Evolutionary conservation across 2,888 invertebrate genomes (phyloP), one percentile per base, ranked within the genome.

Genomic region (Alloplasta piceator): DNA sequence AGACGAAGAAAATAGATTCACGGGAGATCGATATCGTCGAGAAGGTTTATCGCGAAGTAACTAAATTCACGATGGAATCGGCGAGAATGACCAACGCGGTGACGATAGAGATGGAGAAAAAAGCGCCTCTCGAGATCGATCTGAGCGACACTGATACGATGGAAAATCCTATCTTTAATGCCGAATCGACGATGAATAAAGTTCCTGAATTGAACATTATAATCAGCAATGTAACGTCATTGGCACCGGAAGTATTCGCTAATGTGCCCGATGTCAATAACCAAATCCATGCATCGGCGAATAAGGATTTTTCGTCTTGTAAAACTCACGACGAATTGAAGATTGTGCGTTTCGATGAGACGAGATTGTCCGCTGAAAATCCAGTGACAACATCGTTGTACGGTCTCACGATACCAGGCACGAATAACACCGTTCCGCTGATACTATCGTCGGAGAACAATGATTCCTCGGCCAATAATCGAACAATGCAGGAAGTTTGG

Each of bases 191-290:
- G 10, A 16, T 26, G 0, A 55, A 48, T 9, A 26, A 26, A 26
- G 6, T 26, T n/a, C 16, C 77, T 50, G 76, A 85, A 10, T 84
- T 89, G 61, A 86, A 87, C 61, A 87, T 91, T 5, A 86, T 87
- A 78, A 91, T 91, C 39, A 86, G 82, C 5, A 89, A 89, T 14
- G 87, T 91, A 3, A 85, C 87, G 7, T 91, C 91, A 1, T 60
- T 91, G 38, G 80, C 88, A 2, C 84, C 85, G 0, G 88, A 90
- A 67, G 86, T 84, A n/a, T 90, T 89, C 58, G 85, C 84, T 1
- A 85, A 26, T 9, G 83, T 75, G 2, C 64, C 85, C 10, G 84
- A 82, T 14, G 0, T 36, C 9, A 6, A 70, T 1, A 60, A 78
- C 7, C 16, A 52, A 10, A 6, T 39, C 5, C 41, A 78, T 4